Evolutionary conservation across 2,113 vertebrate genomes (phyloP).

Genomic region (Oxyura jamaicensis): DNA sequence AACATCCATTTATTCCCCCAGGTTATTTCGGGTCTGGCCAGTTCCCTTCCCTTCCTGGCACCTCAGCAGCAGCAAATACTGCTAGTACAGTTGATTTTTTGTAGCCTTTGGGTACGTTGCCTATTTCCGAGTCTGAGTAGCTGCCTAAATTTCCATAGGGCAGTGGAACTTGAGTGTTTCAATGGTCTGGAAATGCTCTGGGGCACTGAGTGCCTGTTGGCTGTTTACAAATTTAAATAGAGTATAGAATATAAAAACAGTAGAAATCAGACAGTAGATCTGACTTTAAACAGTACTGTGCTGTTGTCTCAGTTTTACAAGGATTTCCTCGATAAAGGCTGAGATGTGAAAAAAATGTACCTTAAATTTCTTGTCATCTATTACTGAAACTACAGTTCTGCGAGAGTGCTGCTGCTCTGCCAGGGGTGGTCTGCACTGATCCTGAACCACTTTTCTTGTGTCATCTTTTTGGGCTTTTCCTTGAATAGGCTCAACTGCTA

Average conservation of each 20-base stretch:
- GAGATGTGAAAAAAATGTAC: too few relatives aligned
- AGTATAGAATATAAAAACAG: background rate
- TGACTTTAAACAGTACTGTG: background rate
- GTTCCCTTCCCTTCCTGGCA: background rate
- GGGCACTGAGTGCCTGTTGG: background rate
- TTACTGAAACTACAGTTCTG: background rate
- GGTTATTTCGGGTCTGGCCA: background rate
- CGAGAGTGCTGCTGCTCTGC: background rate
- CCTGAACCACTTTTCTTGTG: background rate
- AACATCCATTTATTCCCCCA: background rate
- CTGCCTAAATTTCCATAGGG: background rate
- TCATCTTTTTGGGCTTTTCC: background rate
- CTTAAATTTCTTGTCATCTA: background rate
- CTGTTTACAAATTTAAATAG: background rate
- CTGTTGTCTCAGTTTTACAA: background rate
- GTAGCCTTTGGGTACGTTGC: background rate
- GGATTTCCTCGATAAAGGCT: background rate
- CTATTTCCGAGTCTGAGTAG: background rate
- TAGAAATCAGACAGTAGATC: background rate
- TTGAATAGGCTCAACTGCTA: background rate
- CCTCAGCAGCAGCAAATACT: background rate
- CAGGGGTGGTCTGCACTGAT: background rate
- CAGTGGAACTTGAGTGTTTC: background rate
- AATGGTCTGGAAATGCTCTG: background rate
- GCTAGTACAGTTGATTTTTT: background rate